These are phyloP conservation scores for Heliconius hermathena DNA, from an alignment of 1,140 invertebrate species.

Conservation along the genomic window DNA sequence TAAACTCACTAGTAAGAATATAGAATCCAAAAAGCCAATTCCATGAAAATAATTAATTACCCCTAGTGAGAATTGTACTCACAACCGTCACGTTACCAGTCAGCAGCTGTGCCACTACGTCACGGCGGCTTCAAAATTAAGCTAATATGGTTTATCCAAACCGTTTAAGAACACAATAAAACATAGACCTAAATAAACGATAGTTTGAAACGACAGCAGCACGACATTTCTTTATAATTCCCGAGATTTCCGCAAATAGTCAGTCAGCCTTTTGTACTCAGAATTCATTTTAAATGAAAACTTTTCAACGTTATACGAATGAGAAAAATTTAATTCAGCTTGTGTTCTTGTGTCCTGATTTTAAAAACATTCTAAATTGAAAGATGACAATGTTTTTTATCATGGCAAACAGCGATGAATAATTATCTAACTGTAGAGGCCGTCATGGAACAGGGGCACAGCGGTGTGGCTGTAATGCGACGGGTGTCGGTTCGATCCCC, in stretches of 20 bases:
- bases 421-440: too few species aligned
- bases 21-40: too few species aligned
- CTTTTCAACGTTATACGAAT: slow-evolving; percentile 21
- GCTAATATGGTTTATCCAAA: neutral
- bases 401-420: too few species aligned
- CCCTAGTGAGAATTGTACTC: too few species aligned
- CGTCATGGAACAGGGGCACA: too few species aligned
- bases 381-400: neutral
- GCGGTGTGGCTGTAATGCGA: too few species aligned
- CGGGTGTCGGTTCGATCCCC: too few species aligned
- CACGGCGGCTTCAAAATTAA: neutral
- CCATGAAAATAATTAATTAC: too few species aligned
- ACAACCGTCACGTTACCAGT: too few species aligned
- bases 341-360: neutral
- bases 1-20: too few species aligned
- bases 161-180: slow-evolving; percentile 19
- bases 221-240: slow-evolving; percentile 26
- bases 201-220: slow-evolving; percentile 13
- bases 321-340: neutral
- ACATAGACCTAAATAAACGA: slow-evolving; percentile 27
- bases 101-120: neutral
- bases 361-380: neutral
- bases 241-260: slow-evolving; percentile 24
- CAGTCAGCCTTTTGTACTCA: slow-evolving; percentile 29
- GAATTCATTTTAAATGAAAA: slow-evolving; percentile 29